Evolutionary conservation across 2,113 vertebrate species (phyloP).

Genomic region (Catharus minimus): DNA sequence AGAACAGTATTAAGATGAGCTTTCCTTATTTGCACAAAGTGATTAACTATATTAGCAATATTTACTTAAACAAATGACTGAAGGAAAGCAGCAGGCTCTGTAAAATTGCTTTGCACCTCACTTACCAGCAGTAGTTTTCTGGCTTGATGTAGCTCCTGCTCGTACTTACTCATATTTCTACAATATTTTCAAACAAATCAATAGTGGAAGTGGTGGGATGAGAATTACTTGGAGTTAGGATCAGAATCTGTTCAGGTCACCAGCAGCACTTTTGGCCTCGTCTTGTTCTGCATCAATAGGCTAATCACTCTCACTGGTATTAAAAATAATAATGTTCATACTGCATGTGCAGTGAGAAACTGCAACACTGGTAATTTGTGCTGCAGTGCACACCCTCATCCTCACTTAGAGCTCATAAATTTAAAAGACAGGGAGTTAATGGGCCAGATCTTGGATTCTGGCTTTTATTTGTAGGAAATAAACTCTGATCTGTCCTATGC

Average conservation of each 20-base stretch:
- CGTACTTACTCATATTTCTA: not conserved
- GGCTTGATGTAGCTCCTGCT: not conserved
- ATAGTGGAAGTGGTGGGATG: not conserved
- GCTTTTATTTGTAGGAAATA: not conserved
- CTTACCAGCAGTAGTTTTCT: not conserved
- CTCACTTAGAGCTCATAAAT: not conserved
- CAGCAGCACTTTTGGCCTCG: not conserved
- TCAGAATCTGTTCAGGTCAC: not conserved
- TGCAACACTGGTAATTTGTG: not conserved
- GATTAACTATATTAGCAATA: not conserved
- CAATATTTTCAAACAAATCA: not conserved
- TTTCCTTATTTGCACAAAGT: constrained; percentile 13
- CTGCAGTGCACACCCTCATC: not conserved
- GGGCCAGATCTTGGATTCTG: not conserved
- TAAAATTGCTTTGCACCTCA: not conserved
- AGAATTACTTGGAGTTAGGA: not conserved
- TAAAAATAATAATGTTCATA: not conserved
- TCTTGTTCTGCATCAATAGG: not conserved
- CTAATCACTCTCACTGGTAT: not conserved
- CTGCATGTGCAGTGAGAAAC: not conserved
- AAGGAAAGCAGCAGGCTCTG: not conserved
- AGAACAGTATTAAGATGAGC: not conserved
- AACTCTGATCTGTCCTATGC: not conserved
- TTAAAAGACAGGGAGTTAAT: constrained; percentile 7
- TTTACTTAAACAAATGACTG: constrained; percentile 31